Base-by-base conservation (phyloP, 2,797 vertebrate species). In the Pipistrellus pygmaeus region DNA sequence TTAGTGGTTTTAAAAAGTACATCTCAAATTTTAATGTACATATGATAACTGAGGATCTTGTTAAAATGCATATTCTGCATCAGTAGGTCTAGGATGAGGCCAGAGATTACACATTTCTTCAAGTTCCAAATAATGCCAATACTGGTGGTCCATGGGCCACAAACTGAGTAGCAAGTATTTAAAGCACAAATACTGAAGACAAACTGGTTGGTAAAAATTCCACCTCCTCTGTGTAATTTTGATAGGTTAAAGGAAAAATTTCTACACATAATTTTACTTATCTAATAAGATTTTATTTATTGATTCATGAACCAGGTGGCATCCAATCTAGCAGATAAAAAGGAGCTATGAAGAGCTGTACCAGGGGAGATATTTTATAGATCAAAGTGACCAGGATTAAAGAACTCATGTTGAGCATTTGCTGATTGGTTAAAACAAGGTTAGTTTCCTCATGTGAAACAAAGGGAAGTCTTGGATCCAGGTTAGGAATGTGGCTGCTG, bases 1-100 rank as follows among this genome's bases (percentile, higher is more conserved):
- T 76, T 78, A n/a, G 6, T 88, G 8, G 7, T 23, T 38, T 88
- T 62, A 78, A 64, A 15, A 27, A 77, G 41, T n/a, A 76, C 55
- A 46, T 76, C 18, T 76, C 60, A 92, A 87, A 60, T 17, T 17
- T 89, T 64, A 82, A 27, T n/a, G 8, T 78, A 48, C 17, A 68
- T 25, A 60, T 25, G 48, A 78, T 3, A 68, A 92, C 2, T 53
- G 21, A 69, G 32, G 8, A 71, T 84, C 27, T 69, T 88, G 20
- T 72, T 80, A 38, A 92, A 94, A 90, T 60, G 20, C 13, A 94
- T 75, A 83, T 69, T 80, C 25, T 88, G 10, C 81, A 20, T 82
- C 32, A 93, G 17, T 23, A 85, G 3, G 12, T 53, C 35, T 66
- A 66, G n/a, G 8, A 21, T 80, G 46, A 60, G 44, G 6, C 8